phyloP scores from a whole-genome alignment of 2,113 vertebrate species.

The Cichladusa arquata region DNA sequence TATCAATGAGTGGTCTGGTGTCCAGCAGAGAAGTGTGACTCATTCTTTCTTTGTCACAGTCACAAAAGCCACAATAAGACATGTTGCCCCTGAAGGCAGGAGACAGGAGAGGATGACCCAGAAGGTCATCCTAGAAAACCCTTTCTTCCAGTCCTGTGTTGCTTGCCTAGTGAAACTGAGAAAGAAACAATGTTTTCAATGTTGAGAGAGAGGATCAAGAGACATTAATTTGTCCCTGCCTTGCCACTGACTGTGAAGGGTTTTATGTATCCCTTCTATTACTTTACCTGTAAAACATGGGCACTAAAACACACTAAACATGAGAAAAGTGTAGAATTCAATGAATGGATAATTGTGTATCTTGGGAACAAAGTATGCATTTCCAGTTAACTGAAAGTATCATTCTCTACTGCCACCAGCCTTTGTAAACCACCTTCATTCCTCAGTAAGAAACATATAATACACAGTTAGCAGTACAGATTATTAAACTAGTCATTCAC shows the following conservation, averaged over 20 bases:
- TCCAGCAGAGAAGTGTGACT: conserved; percentile 39
- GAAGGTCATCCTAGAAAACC: conserved; percentile 25
- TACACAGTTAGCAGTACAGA: background rate
- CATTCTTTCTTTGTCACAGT: conserved; percentile 33
- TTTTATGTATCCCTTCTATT: background rate
- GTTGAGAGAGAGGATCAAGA: background rate
- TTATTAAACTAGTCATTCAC: conserved; percentile 31
- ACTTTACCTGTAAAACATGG: background rate
- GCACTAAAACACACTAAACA: background rate
- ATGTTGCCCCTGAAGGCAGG: background rate
- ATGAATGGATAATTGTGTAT: background rate
- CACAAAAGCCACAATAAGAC: conserved; percentile 7
- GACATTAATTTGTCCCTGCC: conserved; percentile 2
- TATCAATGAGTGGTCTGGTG: background rate
- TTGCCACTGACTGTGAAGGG: background rate
- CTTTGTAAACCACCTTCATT: background rate
- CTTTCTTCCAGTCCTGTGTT: conserved; percentile 11
- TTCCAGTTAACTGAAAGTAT: conserved; percentile 3
- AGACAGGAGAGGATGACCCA: conserved; percentile 22
- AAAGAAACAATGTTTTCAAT: background rate
- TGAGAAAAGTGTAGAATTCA: background rate
- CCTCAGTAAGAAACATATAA: background rate
- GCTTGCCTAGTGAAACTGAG: background rate
- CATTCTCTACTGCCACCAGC: background rate
- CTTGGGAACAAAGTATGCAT: background rate